Percentiles rank a stretch among this genome's conserved stretches.
Conservation (phyloP, 1,140 invertebrate genomes). For the Drosophila hydei region DNA sequence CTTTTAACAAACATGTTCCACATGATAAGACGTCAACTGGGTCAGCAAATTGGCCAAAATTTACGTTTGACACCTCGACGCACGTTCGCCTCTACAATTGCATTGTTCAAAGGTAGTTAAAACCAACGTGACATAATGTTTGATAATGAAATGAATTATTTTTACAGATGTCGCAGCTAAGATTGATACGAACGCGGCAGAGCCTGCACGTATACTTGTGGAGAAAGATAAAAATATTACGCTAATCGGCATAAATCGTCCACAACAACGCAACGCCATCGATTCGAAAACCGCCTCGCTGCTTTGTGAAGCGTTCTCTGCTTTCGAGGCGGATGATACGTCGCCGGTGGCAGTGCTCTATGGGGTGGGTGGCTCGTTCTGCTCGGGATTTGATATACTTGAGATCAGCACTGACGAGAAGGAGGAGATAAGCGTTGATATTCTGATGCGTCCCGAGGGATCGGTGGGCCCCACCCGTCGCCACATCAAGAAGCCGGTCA, state of each 20-base stretch:
- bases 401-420: constrained; percentile 85
- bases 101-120: constrained; percentile 53
- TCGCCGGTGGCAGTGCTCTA: constrained; percentile 91
- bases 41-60: constrained; percentile 39
- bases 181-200: constrained; percentile 7
- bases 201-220: constrained; percentile 53
- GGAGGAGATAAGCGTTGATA: constrained; percentile 73
- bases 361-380: constrained; percentile 95
- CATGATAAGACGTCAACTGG: constrained; percentile 42
- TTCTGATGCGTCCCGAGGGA: constrained; percentile 77
- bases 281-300: constrained; percentile 88
- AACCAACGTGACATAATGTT: constrained; percentile 58
- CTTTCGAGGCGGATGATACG: constrained; percentile 91
- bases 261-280: constrained; percentile 92
- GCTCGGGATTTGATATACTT: constrained; percentile 93
- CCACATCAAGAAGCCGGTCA: constrained; percentile 91
- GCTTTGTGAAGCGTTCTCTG: constrained; percentile 89
- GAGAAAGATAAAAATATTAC: constrained; percentile 87
- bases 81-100: constrained; percentile 38
- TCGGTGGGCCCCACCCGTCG: constrained; percentile 86
- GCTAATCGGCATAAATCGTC: constrained; percentile 94
- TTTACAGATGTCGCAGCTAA: constrained; percentile 47
- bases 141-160: background rate
- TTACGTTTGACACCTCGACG: constrained; percentile 36
- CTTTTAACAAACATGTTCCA: constrained; percentile 43